phyloP scores from a whole-genome alignment of 2,113 vertebrate genomes.

The Corythoichthys intestinalis region DNA sequence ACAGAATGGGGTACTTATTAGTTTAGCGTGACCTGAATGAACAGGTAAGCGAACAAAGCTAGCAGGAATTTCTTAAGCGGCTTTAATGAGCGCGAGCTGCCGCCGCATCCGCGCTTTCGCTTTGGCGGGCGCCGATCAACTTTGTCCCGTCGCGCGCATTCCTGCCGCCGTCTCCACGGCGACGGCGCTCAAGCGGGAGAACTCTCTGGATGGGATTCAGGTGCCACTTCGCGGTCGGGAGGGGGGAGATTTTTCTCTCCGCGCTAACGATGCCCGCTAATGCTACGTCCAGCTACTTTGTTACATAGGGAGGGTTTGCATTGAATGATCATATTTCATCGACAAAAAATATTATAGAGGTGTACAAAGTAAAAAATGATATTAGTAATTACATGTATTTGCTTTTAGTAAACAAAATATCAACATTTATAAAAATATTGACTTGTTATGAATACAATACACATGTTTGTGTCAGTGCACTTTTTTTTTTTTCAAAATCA shows the following conservation, averaged over 20 bases:
- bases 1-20: neutral
- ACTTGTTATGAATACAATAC: too few species aligned
- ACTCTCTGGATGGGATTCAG: constrained; percentile 68
- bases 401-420: constrained; percentile 23
- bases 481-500: too few species aligned
- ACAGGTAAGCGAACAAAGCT: constrained; percentile 28
- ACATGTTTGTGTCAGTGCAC: too few species aligned
- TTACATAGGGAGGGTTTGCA: constrained; percentile 40
- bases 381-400: too few species aligned
- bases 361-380: neutral
- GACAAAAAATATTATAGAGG: constrained; percentile 41
- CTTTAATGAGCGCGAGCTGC: constrained; percentile 54
- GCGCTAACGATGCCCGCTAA: constrained; percentile 17
- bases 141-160: constrained; percentile 66
- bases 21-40: constrained; percentile 13
- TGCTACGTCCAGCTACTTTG: constrained; percentile 71
- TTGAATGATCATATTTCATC: constrained; percentile 9
- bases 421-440: neutral
- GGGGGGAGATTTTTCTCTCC: constrained; percentile 29
- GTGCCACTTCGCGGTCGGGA: constrained; percentile 56
- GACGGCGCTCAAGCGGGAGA: constrained; percentile 63
- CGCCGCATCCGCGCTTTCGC: constrained; percentile 56
- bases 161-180: constrained; percentile 57
- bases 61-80: constrained; percentile 51
- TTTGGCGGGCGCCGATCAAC: constrained; percentile 66